These are phyloP conservation scores for Agelas oroides DNA, from an alignment of 37 sponge, comb jelly and placozoan species.

Conservation along the genomic window DNA sequence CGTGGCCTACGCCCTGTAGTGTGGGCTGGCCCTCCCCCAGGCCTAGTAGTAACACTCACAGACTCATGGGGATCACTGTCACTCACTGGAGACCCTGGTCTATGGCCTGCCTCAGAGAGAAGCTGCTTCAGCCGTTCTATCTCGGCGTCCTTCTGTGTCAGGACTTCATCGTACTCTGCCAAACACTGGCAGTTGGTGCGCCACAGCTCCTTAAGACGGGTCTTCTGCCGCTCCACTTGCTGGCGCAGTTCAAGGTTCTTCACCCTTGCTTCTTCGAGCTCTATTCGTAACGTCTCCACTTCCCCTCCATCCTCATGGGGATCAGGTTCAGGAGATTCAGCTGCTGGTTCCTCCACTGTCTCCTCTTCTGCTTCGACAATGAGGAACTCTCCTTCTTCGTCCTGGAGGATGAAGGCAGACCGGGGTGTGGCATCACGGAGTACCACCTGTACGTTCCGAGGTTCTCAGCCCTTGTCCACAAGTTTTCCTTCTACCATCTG, in stretches of 20 bases:
- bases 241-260: background rate
- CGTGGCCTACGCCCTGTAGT: background rate
- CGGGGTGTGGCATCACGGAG: background rate
- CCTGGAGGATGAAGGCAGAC: background rate
- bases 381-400: slow-evolving; percentile 47
- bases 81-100: too few relatives aligned
- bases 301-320: background rate
- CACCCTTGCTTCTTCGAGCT: background rate
- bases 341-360: background rate
- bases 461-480: slow-evolving; percentile 12
- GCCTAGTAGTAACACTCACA: background rate
- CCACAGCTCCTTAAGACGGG: too few relatives aligned
- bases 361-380: too few relatives aligned
- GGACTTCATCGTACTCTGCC: background rate
- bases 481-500: slow-evolving; percentile 48
- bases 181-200: too few relatives aligned
- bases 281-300: background rate
- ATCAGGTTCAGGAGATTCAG: background rate
- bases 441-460: slow-evolving; percentile 7
- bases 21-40: too few relatives aligned
- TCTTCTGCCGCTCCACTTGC: background rate
- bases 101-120: too few relatives aligned
- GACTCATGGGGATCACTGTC: background rate
- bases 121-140: background rate
- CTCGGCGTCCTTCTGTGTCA: background rate